Base-by-base conservation (phyloP, 2,113 vertebrate genomes). In the Meles meles region DNA sequence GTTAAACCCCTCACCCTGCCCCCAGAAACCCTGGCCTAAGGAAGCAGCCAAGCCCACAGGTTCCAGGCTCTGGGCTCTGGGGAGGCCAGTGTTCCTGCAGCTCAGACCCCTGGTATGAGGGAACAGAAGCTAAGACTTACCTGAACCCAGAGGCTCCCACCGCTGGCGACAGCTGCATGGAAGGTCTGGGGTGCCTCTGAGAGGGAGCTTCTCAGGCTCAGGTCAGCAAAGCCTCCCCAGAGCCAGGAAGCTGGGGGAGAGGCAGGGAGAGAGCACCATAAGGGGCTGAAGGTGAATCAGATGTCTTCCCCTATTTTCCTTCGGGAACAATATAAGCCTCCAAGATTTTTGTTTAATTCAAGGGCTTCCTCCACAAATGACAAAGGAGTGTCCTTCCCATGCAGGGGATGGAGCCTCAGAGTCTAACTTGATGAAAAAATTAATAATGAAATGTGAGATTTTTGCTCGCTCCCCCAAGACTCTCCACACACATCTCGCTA, bases 101-200 rank as follows among this genome's bases (percentile, higher is more conserved):
- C 61, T 27, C 3, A 3, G n/a, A 25, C 23, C 23, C 21, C 72
- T 27, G 63, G 29, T 29, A 3, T 11, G 42, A 37, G 5, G 27
- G 21, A 59, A 15, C 0, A n/a, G 0, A 42, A 44, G 14, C 34
- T 17, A 42, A 65, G 61, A 63, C 71, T n/a, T 2, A 27, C 42
- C 44, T 12, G 21, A 59, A 67, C 57, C 13, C 44, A 57, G 82
- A 61, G 65, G 67, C 44, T 49, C 59, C 88, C 39, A 23, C 23
- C 31, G 27, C 42, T 67, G 49, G 49, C 10, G 29, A 63, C 27
- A 52, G 39, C 47, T 17, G 44, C n/a, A 18, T 39, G n/a, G 63
- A 52, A 76, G 27, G 47, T 57, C 7, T 27, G 29, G 21, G 47
- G 27, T 10, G 49, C 23, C 47, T 37, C 39, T 49, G 25, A 42